A percentile compares a stretch with the other conserved stretches of the same genome.
Evolutionary conservation across 2,888 invertebrate genomes (phyloP).

Genomic region (Drosophila affinis): DNA sequence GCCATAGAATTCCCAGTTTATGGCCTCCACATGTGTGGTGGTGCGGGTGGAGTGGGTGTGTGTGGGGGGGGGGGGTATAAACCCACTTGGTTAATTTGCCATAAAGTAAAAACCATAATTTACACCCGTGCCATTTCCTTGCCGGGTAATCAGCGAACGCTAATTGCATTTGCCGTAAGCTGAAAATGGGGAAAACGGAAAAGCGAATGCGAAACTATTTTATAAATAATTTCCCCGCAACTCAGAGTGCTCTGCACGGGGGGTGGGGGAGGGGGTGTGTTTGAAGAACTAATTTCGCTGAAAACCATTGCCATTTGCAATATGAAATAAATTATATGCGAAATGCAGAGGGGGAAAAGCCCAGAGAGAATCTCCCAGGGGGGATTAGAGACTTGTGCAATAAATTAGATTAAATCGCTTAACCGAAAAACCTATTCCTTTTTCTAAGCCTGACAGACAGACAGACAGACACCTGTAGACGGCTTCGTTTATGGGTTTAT

Average conservation of each 20-base stretch:
- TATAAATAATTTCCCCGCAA: slow-evolving; percentile 69
- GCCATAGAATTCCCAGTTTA: slow-evolving; percentile 32
- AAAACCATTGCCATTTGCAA: slow-evolving; percentile 75
- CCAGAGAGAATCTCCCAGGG: background rate
- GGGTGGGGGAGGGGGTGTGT: slow-evolving; percentile 9
- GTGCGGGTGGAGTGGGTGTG: background rate
- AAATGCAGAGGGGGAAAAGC: slow-evolving; percentile 54
- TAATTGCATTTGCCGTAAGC: slow-evolving; percentile 68
- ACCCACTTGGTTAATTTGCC: slow-evolving; percentile 56
- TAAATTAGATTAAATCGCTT: slow-evolving; percentile 6
- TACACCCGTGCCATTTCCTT: slow-evolving; percentile 62
- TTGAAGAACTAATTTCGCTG: slow-evolving; percentile 69
- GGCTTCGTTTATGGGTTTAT: slow-evolving; percentile 20
- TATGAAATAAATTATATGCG: slow-evolving; percentile 73
- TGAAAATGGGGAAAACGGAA: slow-evolving; percentile 3
- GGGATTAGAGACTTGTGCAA: background rate
- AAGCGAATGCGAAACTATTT: slow-evolving; percentile 40
- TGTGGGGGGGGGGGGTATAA: slow-evolving; percentile 1
- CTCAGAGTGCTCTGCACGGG: slow-evolving; percentile 39
- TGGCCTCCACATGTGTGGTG: slow-evolving; percentile 16
- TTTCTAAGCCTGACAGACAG: slow-evolving; percentile 16
- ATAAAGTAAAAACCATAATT: slow-evolving; percentile 64
- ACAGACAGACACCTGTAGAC: slow-evolving; percentile 36
- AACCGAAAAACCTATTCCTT: background rate
- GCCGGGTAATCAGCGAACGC: slow-evolving; percentile 55